Base-by-base conservation (phyloP, 2,797 vertebrate genomes). In the Halcyon badia region DNA sequence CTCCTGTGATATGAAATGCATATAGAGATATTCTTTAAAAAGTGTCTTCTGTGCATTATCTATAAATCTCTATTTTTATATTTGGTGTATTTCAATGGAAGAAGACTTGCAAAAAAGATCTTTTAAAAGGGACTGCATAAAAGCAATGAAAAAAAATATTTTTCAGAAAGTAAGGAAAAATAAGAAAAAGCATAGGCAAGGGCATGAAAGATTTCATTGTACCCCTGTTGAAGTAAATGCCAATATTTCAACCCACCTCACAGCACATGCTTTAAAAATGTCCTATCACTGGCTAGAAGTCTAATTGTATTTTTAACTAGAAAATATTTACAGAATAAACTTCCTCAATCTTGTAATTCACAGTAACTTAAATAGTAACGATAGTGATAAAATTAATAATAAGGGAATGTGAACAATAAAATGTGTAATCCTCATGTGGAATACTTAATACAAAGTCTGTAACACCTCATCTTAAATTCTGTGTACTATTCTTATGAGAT, bases 81-180 rank as follows among this genome's bases (percentile, higher is more conserved):
- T 61, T 82, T 76, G n/a, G 61, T 86, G 20, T 73, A 85, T 85
- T 94, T 95, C 37, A 88, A 90, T 37, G 73, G 48, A 79, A 90
- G 20, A 65, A 93, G 30, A 16, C 56, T 78, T 60, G 35, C 10
- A 90, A 82, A 49, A 25, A 49, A 87, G 33, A 65, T 73, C 30
- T 4, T 21, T 73, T 72, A 42, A 58, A 85, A 65, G 12, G 8
- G 7, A n/a, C 35, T n/a, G 6, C 0, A 0, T 48, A 66, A 91
- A 92, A 89, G 13, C 33, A 87, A 33, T 57, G 44, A 14, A 28
- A 20, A 56, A 56, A 90, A 56, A 2, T 16, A 2, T 12, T 46
- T 83, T 73, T 69, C 54, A 75, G 20, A 66, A 28, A 49, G 9
- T 14, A 81, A 46, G 14, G 6, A 52, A 86, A 94, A 91, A 79